A percentile compares a stretch with the other conserved stretches of the same genome.
Evolutionary conservation across 2,888 invertebrate genomes (phyloP).

Genomic region (Ellobium chinense): DNA sequence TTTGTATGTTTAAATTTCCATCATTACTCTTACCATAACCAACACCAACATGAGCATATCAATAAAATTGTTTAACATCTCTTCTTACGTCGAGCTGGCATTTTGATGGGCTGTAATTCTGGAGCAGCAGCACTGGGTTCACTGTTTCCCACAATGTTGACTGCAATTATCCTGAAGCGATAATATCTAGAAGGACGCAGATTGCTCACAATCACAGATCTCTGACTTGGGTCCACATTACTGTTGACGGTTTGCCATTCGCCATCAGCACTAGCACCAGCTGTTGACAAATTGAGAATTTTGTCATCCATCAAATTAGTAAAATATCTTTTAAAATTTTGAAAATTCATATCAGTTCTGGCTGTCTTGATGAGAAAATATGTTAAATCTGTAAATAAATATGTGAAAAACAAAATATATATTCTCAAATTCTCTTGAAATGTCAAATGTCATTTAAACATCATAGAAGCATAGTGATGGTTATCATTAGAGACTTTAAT

Average conservation of each 20-base stretch:
- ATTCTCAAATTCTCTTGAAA: too few relatives aligned
- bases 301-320: too few relatives aligned
- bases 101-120: slow-evolving; percentile 88
- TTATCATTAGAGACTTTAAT: too few relatives aligned
- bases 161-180: slow-evolving; percentile 97
- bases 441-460: too few relatives aligned
- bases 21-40: not conserved
- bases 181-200: slow-evolving; percentile 95
- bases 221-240: slow-evolving; percentile 90
- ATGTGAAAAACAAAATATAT: too few relatives aligned
- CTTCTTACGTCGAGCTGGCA: slow-evolving; percentile 92
- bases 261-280: slow-evolving; percentile 48
- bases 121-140: slow-evolving; percentile 93
- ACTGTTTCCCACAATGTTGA: slow-evolving; percentile 97
- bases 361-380: too few relatives aligned
- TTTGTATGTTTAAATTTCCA: too few relatives aligned
- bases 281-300: slow-evolving; percentile 35
- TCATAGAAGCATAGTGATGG: too few relatives aligned
- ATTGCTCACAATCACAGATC: slow-evolving; percentile 92
- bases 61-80: not conserved
- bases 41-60: not conserved
- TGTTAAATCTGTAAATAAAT: too few relatives aligned
- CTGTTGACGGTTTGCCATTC: slow-evolving; percentile 84
- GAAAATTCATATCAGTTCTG: too few relatives aligned
- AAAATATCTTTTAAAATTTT: too few relatives aligned